Evolutionary conservation across 64 coral and sea anemone species (phyloP).

Genomic region (Exaiptasia diaphana): DNA sequence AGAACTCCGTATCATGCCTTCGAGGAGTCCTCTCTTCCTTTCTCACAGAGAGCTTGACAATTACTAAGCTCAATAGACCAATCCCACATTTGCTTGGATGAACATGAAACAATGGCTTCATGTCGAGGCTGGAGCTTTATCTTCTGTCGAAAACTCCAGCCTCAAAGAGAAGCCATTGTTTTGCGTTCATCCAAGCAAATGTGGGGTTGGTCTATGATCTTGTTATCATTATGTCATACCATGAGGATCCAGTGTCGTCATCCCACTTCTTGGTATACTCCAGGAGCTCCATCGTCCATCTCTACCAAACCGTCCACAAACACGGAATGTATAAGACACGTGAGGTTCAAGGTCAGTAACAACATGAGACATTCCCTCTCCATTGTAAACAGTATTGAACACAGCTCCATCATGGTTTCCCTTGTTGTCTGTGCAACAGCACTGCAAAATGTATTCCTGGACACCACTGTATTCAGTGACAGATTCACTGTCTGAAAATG

Average conservation of each 20-base stretch:
- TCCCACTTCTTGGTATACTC: conserved; percentile 89
- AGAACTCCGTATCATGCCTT: no score
- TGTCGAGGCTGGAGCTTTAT: no score
- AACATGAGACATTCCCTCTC: conserved; percentile 76
- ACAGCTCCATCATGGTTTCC: conserved; percentile 66
- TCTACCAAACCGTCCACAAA: conserved; percentile 88
- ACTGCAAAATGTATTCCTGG: conserved; percentile 92
- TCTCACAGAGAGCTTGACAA: no score
- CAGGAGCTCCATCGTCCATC: conserved; percentile 88
- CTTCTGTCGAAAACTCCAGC: no score
- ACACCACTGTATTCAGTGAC: conserved; percentile 82
- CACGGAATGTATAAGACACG: conserved; percentile 91
- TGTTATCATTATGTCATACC: conserved; percentile 23
- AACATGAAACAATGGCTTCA: no score
- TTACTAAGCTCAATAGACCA: no score
- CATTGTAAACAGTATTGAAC: conserved; percentile 80
- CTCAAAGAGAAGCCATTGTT: no score
- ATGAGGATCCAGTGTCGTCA: conserved; percentile 89
- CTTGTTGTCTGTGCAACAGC: conserved; percentile 77
- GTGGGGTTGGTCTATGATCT: no score
- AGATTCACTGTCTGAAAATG: conserved; percentile 85
- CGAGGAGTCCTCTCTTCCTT: no score
- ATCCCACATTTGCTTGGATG: no score
- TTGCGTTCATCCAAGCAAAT: no score
- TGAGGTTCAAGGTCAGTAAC: conserved; percentile 92